Conservation (phyloP, 2,113 vertebrate species). For the Anoura caudifer region DNA sequence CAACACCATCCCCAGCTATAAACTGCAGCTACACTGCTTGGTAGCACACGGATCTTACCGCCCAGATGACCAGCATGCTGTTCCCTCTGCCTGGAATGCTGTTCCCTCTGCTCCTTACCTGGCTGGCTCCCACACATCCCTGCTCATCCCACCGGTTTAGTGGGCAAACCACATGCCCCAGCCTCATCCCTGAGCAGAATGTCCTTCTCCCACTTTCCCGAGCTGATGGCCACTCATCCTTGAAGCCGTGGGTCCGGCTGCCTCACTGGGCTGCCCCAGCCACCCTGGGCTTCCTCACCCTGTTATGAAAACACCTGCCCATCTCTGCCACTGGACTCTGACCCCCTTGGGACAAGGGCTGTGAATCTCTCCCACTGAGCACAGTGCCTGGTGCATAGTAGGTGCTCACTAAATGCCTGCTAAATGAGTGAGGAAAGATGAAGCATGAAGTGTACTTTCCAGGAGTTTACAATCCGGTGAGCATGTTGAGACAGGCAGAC, state of each 20-base stretch:
- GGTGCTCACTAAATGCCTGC: neutral
- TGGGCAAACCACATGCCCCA: neutral
- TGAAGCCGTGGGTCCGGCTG: neutral
- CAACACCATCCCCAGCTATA: neutral
- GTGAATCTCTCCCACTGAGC: neutral
- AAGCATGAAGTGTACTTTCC: neutral
- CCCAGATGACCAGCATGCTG: neutral
- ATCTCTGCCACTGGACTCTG: neutral
- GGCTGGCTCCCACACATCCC: neutral
- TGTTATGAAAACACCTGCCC: neutral
- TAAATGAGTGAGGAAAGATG: rapidly evolving
- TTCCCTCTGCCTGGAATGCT: neutral
- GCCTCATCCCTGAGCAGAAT: neutral
- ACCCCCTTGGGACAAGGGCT: neutral
- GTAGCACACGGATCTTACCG: rapidly evolving
- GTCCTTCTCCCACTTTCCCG: neutral
- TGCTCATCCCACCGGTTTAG: neutral
- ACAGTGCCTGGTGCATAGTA: neutral
- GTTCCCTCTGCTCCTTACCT: neutral
- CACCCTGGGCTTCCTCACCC: no score
- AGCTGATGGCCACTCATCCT: neutral
- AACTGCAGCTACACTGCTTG: neutral
- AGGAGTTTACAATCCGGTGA: neutral
- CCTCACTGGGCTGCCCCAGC: neutral
- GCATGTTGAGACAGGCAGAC: neutral